phyloP scores from a whole-genome alignment of 1,140 invertebrate genomes.

The Mya arenaria region DNA sequence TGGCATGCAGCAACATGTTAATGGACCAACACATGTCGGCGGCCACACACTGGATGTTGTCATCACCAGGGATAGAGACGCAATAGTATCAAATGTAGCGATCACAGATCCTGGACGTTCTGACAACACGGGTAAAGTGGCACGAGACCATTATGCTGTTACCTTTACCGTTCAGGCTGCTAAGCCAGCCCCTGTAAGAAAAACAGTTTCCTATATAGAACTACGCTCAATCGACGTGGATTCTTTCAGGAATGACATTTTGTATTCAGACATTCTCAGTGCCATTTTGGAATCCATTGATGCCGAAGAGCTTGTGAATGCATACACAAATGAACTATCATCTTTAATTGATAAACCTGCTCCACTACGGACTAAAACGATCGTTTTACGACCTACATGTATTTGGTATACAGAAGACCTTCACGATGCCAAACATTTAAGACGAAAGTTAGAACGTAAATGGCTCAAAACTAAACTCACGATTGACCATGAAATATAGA shows the following conservation, averaged over 20 bases:
- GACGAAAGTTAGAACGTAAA: slow-evolving; percentile 27
- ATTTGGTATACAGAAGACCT: slow-evolving; percentile 50
- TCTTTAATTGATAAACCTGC: slow-evolving; percentile 26
- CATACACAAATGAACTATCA: neutral
- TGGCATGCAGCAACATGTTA: slow-evolving; percentile 39
- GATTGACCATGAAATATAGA: slow-evolving; percentile 23
- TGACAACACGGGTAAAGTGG: neutral
- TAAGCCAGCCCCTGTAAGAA: neutral
- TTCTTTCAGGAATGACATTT: slow-evolving; percentile 10
- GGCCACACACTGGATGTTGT: slow-evolving; percentile 38
- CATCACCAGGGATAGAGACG: slow-evolving; percentile 36
- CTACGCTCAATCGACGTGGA: neutral
- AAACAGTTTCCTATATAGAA: slow-evolving; percentile 36
- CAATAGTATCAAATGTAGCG: neutral
- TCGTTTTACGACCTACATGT: slow-evolving; percentile 29
- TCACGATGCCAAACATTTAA: slow-evolving; percentile 26
- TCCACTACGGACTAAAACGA: slow-evolving; percentile 19
- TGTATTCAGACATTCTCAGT: neutral
- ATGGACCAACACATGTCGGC: slow-evolving; percentile 17
- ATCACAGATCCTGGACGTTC: neutral
- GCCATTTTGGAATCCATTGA: neutral
- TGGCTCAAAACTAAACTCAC: slow-evolving; percentile 23
- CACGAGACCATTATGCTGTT: slow-evolving; percentile 13
- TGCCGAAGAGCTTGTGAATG: neutral
- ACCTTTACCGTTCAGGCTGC: slow-evolving; percentile 14